These are phyloP conservation scores for Electrona antarctica DNA, from an alignment of 2,113 vertebrate species.

Conservation along the genomic window DNA sequence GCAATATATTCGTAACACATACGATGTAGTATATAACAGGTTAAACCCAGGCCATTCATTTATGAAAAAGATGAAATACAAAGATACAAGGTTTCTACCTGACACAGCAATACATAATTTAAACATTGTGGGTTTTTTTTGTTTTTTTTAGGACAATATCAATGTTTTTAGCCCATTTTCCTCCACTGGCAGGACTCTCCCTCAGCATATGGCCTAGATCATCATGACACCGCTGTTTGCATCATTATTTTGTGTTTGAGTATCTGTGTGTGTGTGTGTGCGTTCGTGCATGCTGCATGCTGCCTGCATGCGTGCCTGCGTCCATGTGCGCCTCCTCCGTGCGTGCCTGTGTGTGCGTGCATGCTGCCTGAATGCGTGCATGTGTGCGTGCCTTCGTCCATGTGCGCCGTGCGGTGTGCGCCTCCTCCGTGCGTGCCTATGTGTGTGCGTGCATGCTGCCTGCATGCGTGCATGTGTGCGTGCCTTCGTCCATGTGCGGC, in stretches of 20 bases:
- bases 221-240: constrained; percentile 64
- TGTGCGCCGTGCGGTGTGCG: constrained; percentile 14
- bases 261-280: constrained; percentile 30
- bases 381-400: constrained; percentile 41
- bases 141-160: too few species aligned
- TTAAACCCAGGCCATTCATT: too few species aligned
- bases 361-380: constrained; percentile 16
- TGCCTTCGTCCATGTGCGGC: too few species aligned
- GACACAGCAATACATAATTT: too few species aligned
- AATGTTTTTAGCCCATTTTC: too few species aligned
- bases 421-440: constrained; percentile 22
- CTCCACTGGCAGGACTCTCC: constrained; percentile 41
- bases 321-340: too few species aligned
- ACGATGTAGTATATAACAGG: background rate
- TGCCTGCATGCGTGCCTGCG: constrained; percentile 23
- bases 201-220: constrained; percentile 71
- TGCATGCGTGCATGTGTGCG: too few species aligned
- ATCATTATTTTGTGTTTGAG: constrained; percentile 51
- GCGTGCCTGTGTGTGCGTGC: constrained; percentile 10
- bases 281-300: background rate
- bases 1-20: background rate
- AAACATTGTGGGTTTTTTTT: too few species aligned
- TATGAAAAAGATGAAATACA: too few species aligned
- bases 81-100: too few species aligned
- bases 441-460: background rate